These are phyloP conservation scores for Epizoanthus ramosus DNA, from an alignment of 92 coral and sea anemone species.

Conservation along the genomic window DNA sequence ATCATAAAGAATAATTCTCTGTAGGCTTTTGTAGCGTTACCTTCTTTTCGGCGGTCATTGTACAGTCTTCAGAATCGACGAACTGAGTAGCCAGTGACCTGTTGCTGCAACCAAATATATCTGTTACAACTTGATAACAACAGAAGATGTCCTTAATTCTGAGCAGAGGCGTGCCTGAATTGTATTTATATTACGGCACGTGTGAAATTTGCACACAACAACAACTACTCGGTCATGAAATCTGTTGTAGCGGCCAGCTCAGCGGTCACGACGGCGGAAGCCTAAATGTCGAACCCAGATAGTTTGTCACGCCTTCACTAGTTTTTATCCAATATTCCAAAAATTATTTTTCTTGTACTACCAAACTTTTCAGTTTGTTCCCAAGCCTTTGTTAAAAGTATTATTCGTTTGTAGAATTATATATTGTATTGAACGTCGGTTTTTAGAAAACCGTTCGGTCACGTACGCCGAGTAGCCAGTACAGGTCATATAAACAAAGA, in stretches of 20 bases:
- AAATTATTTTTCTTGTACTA: not conserved
- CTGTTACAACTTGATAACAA: not conserved
- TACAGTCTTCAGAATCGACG: not conserved
- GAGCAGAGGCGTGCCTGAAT: not conserved
- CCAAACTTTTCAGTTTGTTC: not conserved
- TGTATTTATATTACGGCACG: not conserved
- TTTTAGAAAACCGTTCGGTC: slow-evolving; percentile 23
- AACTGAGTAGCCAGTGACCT: not conserved
- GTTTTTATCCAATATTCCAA: not conserved
- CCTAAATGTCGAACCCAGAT: not conserved
- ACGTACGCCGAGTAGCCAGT: slow-evolving; percentile 11
- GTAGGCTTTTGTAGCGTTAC: not conserved
- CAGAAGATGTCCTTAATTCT: not conserved
- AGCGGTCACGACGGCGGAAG: slow-evolving; percentile 33
- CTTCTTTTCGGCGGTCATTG: slow-evolving; percentile 11
- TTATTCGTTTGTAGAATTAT: slow-evolving; percentile 5
- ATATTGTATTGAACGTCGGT: slow-evolving; percentile 15
- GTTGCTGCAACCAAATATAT: not conserved
- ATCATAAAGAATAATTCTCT: too few relatives aligned
- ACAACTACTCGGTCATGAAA: slow-evolving; percentile 18
- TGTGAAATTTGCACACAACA: not conserved
- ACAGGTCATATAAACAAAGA: slow-evolving; percentile 30
- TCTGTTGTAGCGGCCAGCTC: not conserved
- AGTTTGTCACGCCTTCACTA: not conserved
- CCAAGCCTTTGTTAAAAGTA: not conserved